A percentile compares a stretch with the other conserved stretches of the same genome.
phyloP scores from a whole-genome alignment of 2,888 invertebrate species.

The Ophioninae sp. region DNA sequence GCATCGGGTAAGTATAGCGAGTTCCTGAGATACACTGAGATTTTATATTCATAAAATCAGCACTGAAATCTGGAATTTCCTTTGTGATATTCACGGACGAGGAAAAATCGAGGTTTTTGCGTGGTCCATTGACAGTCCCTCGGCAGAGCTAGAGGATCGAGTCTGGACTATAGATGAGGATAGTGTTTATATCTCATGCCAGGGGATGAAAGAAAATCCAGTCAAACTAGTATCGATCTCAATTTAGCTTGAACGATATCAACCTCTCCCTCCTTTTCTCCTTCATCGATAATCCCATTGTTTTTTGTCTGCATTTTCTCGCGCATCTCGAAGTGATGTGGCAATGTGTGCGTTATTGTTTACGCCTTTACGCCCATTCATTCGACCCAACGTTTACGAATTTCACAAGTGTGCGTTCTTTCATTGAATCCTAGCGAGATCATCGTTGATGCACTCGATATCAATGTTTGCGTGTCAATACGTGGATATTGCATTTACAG shows the following conservation, averaged over 20 bases:
- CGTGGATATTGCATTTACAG: background rate
- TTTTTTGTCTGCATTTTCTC: background rate
- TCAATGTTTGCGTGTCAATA: no score
- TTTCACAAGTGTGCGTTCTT: slow-evolving; percentile 6
- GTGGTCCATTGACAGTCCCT: slow-evolving; percentile 29
- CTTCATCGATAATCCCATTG: slow-evolving; percentile 13
- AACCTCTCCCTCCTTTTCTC: slow-evolving; percentile 4
- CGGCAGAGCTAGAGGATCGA: slow-evolving; percentile 27
- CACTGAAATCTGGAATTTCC: slow-evolving; percentile 36
- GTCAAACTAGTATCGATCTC: slow-evolving; percentile 59
- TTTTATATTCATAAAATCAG: background rate
- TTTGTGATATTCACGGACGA: background rate
- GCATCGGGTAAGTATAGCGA: background rate
- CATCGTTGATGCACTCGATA: slow-evolving; percentile 11
- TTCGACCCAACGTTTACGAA: slow-evolving; percentile 7
- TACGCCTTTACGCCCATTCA: slow-evolving; percentile 19
- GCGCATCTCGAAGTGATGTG: background rate
- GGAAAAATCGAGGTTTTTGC: slow-evolving; percentile 41
- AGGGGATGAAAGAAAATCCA: slow-evolving; percentile 47
- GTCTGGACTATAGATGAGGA: slow-evolving; percentile 48
- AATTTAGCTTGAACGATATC: slow-evolving; percentile 53
- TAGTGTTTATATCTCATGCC: background rate
- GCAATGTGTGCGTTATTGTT: background rate
- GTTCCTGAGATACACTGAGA: background rate
- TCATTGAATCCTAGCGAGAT: slow-evolving; percentile 36